Evolutionary conservation across 2,888 invertebrate genomes (phyloP), one percentile per base, ranked within the genome.

Genomic region (Oxytorus armatus): DNA sequence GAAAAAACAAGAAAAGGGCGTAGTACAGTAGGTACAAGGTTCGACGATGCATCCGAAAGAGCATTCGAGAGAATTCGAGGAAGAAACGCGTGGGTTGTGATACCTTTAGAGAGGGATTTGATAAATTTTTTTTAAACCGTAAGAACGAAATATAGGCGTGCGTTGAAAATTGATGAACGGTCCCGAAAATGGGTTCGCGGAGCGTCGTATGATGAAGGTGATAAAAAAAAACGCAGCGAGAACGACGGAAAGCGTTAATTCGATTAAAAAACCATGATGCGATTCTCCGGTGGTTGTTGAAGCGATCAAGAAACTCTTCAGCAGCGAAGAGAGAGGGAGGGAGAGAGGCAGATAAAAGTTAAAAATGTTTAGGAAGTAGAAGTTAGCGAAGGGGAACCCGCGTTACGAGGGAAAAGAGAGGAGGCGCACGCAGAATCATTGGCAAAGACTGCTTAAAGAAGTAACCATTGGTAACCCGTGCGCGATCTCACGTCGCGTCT

Each of bases 231-330:
- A 70, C 75, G 33, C 59, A 33, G 29, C 51, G 68, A 42, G n/a
- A 55, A 68, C 57, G 72, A 61, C 65, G 63, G 70, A 51, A 82
- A 78, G 78, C 36, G 36, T 68, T 72, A 76, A 83, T 82, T 84
- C 63, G 79, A 82, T 82, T 51, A 65, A 80, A 65, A 79, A 82
- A 76, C 21, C 36, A 21, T 68, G 69, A 79, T 51, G 53, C 23
- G 72, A 63, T 29, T 11, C 63, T 69, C 69, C 7, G n/a, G 16
- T 70, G 57, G 5, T 70, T 33, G 33, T 70, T 36, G 49, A 61
- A 72, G 61, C 61, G 61, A 61, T 61, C 49, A 29, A 23, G 14
- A 36, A 16, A 23, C 11, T 2, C 10, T 42, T 44, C 39, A 18
- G 44, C 5, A n/a, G 55, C 3, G n/a, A 7, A 55, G 18, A 10